Evolutionary conservation across 2,797 vertebrate genomes (phyloP).

Genomic region (Linurgus olivaceus): DNA sequence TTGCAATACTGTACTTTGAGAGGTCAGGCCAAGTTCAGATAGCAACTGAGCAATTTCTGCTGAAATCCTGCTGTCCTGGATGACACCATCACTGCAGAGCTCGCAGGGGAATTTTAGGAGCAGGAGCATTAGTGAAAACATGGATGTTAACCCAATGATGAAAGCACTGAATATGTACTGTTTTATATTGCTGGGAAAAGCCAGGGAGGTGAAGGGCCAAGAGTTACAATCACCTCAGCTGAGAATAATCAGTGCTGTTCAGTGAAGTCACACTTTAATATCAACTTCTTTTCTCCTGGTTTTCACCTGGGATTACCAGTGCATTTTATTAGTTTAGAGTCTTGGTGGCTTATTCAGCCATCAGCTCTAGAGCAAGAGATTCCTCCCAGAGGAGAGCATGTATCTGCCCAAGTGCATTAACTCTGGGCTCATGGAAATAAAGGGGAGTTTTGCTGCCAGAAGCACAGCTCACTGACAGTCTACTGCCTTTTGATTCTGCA

Average conservation of each 20-base stretch:
- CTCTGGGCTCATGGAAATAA: background rate
- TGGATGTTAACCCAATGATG: background rate
- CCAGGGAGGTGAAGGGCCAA: background rate
- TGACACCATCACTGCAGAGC: background rate
- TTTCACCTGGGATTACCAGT: background rate
- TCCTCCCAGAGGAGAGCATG: background rate
- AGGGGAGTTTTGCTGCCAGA: background rate
- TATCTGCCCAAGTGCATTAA: fast-evolving
- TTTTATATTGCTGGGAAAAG: background rate
- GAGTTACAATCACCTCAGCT: background rate
- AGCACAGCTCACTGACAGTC: background rate
- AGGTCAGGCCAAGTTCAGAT: background rate
- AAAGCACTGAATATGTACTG: background rate
- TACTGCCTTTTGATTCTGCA: background rate
- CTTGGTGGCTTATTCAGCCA: background rate
- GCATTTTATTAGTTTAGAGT: background rate
- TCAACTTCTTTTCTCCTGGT: background rate
- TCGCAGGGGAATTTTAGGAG: background rate
- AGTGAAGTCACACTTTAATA: background rate
- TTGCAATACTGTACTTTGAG: background rate
- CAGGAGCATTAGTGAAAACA: background rate
- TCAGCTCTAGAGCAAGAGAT: background rate
- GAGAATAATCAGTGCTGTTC: background rate
- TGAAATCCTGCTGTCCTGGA: background rate
- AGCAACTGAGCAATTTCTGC: background rate